phyloP scores from a whole-genome alignment of 2,113 vertebrate species.

The Cynoglossus semilaevis region DNA sequence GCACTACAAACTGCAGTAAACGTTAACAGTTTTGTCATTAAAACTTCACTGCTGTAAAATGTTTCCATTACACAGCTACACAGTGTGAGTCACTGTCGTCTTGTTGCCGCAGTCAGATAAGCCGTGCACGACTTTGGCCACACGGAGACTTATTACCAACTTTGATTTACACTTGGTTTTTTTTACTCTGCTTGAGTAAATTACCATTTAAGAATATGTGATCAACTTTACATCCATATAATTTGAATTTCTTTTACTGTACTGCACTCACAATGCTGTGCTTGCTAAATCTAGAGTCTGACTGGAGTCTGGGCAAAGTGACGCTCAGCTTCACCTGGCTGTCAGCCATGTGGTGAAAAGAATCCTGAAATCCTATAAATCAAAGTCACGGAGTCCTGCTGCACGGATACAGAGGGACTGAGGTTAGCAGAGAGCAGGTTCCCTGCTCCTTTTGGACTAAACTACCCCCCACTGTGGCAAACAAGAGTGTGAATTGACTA shows the following conservation, averaged over 20 bases:
- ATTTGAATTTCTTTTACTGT: background rate
- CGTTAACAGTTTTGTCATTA: background rate
- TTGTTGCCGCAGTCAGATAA: background rate
- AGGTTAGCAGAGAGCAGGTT: constrained; percentile 14
- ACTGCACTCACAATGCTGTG: background rate
- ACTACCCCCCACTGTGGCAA: constrained; percentile 5
- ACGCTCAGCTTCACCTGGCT: constrained; percentile 14
- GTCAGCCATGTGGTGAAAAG: constrained; percentile 12
- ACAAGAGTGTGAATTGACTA: constrained; percentile 8
- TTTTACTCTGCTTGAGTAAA: background rate
- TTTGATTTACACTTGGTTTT: background rate
- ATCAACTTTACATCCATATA: background rate
- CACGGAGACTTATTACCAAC: no score
- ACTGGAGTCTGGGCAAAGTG: background rate
- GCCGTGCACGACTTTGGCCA: background rate
- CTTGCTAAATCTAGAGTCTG: background rate
- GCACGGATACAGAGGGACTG: background rate
- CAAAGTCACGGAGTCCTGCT: constrained; percentile 12
- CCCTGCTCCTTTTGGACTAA: constrained; percentile 2
- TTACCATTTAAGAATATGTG: background rate
- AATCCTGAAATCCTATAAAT: constrained; percentile 23
- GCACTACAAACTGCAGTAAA: background rate
- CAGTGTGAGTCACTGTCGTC: background rate
- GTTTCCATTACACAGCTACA: background rate
- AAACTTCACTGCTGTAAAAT: background rate